Conservation (phyloP, 2,113 vertebrate species). For the Amphiprion percula region DNA sequence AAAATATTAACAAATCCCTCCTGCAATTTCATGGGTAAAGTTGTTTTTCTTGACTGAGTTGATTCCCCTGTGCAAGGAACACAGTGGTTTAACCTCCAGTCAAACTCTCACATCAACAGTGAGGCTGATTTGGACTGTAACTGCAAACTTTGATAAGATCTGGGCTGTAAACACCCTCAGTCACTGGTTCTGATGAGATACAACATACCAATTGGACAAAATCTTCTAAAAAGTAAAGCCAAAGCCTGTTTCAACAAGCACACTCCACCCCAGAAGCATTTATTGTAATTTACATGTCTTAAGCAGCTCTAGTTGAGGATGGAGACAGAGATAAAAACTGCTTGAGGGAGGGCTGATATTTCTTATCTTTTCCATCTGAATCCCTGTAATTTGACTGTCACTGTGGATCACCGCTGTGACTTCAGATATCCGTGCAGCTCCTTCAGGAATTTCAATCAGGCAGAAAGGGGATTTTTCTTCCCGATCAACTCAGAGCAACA, state of each 20-base stretch:
- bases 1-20: background rate
- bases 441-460: slow-evolving; percentile 68
- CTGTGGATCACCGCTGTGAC: slow-evolving; percentile 30
- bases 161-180: slow-evolving; percentile 47
- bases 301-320: slow-evolving; percentile 30
- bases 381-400: slow-evolving; percentile 64
- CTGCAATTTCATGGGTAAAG: background rate
- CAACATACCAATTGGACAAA: slow-evolving; percentile 28
- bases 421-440: slow-evolving; percentile 26
- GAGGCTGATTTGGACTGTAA: slow-evolving; percentile 28
- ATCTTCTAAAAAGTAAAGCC: slow-evolving; percentile 6
- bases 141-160: slow-evolving; percentile 56
- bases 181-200: slow-evolving; percentile 50
- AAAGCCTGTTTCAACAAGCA: slow-evolving; percentile 23
- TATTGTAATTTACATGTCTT: slow-evolving; percentile 49
- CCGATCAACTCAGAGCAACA: slow-evolving; percentile 13
- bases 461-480: slow-evolving; percentile 29
- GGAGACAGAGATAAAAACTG: slow-evolving; percentile 35
- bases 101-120: slow-evolving; percentile 47
- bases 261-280: slow-evolving; percentile 54
- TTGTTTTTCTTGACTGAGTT: slow-evolving; percentile 7
- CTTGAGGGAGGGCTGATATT: slow-evolving; percentile 2
- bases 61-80: slow-evolving; percentile 3
- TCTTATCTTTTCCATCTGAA: slow-evolving; percentile 50
- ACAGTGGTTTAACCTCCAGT: slow-evolving; percentile 60